Percentiles rank a stretch among this genome's conserved stretches.
Conservation (phyloP, 92 coral and sea anemone genomes). For the Palythoa grandis region DNA sequence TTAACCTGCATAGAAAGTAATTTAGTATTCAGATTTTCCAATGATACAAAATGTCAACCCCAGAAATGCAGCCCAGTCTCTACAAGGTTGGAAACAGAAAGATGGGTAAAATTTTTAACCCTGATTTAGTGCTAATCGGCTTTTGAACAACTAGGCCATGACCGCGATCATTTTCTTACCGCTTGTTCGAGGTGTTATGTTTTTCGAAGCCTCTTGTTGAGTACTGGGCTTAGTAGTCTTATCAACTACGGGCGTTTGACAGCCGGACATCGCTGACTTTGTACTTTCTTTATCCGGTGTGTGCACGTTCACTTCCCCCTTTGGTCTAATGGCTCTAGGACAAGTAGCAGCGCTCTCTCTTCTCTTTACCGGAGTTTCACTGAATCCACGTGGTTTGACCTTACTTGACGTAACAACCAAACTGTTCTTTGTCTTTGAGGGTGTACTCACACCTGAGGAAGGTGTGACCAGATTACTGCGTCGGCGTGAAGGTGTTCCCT, state of each 20-base stretch:
- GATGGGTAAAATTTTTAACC: no score
- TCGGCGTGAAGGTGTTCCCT: conserved; percentile 26
- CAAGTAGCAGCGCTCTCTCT: conserved; percentile 11
- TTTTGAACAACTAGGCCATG: no score
- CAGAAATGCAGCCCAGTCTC: no score
- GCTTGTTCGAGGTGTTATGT: neutral
- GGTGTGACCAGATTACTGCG: conserved; percentile 27
- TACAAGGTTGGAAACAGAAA: no score
- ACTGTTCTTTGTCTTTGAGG: conserved; percentile 16
- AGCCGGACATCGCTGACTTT: neutral
- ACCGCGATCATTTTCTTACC: neutral
- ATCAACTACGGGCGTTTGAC: neutral
- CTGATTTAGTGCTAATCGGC: no score
- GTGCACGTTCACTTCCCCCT: neutral
- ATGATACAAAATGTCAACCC: no score
- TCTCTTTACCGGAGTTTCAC: conserved; percentile 21
- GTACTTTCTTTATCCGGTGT: conserved; percentile 10
- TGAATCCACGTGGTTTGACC: conserved; percentile 28
- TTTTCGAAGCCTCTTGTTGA: neutral
- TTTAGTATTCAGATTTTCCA: no score
- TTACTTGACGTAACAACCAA: conserved; percentile 13
- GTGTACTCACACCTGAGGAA: conserved; percentile 10
- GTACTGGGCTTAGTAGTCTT: neutral
- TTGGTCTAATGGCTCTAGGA: neutral
- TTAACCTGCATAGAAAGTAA: no score